A percentile compares a stretch with the other conserved stretches of the same genome.
phyloP scores from a whole-genome alignment of 1,140 invertebrate genomes.

The Zaprionus ghesquierei region DNA sequence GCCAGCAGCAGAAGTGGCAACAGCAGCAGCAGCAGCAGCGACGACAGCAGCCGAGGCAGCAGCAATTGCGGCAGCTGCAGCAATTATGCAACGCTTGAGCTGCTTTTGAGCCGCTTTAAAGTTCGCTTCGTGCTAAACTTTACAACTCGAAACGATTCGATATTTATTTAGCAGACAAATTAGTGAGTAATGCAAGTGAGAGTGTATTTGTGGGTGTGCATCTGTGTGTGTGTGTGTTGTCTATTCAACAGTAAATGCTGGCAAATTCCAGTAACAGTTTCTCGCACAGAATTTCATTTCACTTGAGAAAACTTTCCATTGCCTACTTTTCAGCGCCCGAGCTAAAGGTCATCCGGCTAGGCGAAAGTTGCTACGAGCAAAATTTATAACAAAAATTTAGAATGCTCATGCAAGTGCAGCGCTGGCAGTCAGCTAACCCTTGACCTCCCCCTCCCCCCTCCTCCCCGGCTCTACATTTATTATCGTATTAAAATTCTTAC shows the following conservation, averaged over 20 bases:
- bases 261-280: neutral
- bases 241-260: neutral
- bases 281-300: constrained; percentile 50
- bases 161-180: neutral
- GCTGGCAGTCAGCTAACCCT: neutral
- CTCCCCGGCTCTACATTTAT: constrained; percentile 48
- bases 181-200: neutral
- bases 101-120: constrained; percentile 28
- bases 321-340: constrained; percentile 27
- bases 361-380: constrained; percentile 53
- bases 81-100: constrained; percentile 46
- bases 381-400: constrained; percentile 61
- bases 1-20: neutral
- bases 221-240: neutral
- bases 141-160: neutral
- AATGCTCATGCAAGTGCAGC: constrained; percentile 22
- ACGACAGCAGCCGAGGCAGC: neutral
- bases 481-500: constrained; percentile 73
- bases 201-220: neutral
- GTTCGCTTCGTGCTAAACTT: neutral
- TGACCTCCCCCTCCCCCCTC: neutral
- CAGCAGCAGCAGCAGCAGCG: neutral
- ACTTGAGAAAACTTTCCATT: constrained; percentile 6
- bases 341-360: constrained; percentile 40
- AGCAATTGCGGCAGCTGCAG: neutral